phyloP scores from a whole-genome alignment of 2,113 vertebrate genomes.

The Gallinago undulata region DNA sequence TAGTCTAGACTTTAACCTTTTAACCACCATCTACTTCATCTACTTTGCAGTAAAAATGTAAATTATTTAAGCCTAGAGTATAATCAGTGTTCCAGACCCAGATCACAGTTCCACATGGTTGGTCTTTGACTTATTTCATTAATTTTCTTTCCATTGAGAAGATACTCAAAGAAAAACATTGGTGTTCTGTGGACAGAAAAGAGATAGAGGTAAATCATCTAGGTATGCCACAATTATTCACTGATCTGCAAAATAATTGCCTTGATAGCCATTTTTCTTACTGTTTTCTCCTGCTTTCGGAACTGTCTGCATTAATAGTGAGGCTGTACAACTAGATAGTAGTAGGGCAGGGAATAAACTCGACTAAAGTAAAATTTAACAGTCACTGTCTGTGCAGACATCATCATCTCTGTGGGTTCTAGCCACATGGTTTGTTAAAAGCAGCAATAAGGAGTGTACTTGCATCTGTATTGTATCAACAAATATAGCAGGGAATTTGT shows the following conservation, averaged over 20 bases:
- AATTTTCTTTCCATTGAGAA: background rate
- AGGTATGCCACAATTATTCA: background rate
- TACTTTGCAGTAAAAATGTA: background rate
- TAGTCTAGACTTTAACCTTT: background rate
- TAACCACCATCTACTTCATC: background rate
- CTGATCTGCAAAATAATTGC: background rate
- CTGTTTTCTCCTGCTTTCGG: background rate
- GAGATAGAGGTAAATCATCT: background rate
- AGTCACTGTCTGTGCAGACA: background rate
- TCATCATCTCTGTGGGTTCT: background rate
- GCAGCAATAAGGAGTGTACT: background rate
- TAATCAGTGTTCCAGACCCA: background rate
- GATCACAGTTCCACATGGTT: background rate
- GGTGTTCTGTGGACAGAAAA: background rate
- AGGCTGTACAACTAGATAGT: background rate
- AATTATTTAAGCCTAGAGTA: background rate
- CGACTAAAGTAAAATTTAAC: background rate
- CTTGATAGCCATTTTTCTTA: background rate
- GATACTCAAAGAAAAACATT: background rate
- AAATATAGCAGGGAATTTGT: background rate
- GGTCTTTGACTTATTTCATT: background rate
- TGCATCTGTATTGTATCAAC: background rate
- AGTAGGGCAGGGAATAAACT: background rate
- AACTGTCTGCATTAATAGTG: background rate
- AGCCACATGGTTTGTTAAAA: background rate